Percentiles rank a stretch among this genome's conserved stretches.
Conservation (phyloP, 2,797 vertebrate species). For the Tapera naevia region DNA sequence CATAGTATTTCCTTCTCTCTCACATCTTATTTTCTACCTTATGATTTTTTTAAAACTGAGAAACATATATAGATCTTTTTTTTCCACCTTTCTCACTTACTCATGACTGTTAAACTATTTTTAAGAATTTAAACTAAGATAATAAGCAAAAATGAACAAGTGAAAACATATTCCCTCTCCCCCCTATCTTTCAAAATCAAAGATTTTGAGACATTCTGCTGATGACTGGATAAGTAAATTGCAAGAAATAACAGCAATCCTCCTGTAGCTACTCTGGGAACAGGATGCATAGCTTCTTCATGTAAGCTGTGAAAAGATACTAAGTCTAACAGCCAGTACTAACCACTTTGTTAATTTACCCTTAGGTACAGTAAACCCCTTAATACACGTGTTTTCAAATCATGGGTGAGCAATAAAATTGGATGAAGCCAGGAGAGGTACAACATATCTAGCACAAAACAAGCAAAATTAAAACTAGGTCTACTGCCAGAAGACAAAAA, state of each 20-base stretch:
- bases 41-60: neutral
- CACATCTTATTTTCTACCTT: neutral
- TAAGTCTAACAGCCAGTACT: neutral
- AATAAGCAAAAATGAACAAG: neutral
- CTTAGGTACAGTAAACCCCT: neutral
- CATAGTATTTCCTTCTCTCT: neutral
- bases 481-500: neutral
- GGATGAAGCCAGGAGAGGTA: neutral
- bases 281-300: conserved; percentile 61
- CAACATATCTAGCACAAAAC: neutral
- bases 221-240: neutral
- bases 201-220: conserved; percentile 56
- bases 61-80: neutral
- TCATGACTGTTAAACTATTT: neutral
- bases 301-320: conserved; percentile 75
- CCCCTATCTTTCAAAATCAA: neutral
- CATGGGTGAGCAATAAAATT: neutral
- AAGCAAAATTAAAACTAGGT: neutral
- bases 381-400: neutral
- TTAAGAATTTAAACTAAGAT: conserved; percentile 13
- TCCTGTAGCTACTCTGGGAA: conserved; percentile 79
- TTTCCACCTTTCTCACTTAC: neutral
- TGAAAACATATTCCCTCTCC: neutral
- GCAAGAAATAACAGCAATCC: conserved; percentile 2
- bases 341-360: neutral